Conservation (phyloP, 2,113 vertebrate species). For the Sorex fumeus region DNA sequence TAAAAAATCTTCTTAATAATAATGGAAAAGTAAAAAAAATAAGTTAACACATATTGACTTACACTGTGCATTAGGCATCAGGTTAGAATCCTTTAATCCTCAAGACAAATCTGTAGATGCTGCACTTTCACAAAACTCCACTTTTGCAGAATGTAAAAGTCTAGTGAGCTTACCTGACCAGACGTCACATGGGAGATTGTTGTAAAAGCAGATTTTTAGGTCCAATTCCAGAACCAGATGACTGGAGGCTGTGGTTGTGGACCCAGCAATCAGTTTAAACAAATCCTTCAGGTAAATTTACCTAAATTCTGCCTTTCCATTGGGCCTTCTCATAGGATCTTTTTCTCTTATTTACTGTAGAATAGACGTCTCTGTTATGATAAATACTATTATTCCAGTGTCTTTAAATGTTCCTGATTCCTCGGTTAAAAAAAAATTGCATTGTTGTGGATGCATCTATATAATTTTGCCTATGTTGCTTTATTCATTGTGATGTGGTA, state of each 20-base stretch:
- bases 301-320: neutral
- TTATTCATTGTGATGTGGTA: neutral
- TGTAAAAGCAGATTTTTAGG: neutral
- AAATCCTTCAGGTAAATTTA: neutral
- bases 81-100: neutral
- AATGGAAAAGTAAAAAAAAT: conserved; percentile 42
- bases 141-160: conserved; percentile 21
- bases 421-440: neutral
- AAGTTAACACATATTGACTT: neutral
- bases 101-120: neutral
- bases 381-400: neutral
- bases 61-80: neutral
- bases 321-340: neutral
- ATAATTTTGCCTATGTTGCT: neutral
- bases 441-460: neutral
- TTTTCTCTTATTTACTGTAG: neutral
- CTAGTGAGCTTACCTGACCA: neutral
- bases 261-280: neutral
- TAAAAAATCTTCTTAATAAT: conserved; percentile 48
- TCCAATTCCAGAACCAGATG: neutral
- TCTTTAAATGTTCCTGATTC: neutral
- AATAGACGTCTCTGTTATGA: neutral
- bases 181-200: neutral
- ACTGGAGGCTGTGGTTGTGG: too few relatives aligned
- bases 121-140: neutral